These are phyloP conservation scores for Mythimna impura DNA, from an alignment of 2,888 invertebrate species.

Conservation along the genomic window DNA sequence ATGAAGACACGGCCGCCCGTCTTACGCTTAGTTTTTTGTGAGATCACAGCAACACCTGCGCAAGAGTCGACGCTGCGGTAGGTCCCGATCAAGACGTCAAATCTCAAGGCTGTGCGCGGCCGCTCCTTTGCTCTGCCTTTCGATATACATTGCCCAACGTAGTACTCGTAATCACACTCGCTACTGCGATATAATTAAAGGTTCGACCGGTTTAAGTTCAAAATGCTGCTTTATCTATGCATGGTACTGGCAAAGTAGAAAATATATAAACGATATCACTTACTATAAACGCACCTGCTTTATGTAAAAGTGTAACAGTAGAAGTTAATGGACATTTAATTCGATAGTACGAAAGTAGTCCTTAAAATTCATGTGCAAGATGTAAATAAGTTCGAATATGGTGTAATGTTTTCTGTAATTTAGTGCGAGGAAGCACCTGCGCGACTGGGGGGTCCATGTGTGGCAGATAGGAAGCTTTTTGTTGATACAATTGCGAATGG, in stretches of 20 bases:
- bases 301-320: slow-evolving; percentile 36
- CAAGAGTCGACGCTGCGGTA: slow-evolving; percentile 87
- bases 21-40: slow-evolving; percentile 87
- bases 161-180: slow-evolving; percentile 78
- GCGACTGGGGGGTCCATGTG: slow-evolving; percentile 69
- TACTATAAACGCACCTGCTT: slow-evolving; percentile 47
- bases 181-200: slow-evolving; percentile 75
- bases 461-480: slow-evolving; percentile 64
- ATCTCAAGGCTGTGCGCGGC: slow-evolving; percentile 86
- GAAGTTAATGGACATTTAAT: slow-evolving; percentile 57
- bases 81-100: slow-evolving; percentile 90
- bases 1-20: slow-evolving; percentile 82
- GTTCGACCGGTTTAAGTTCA: slow-evolving; percentile 54
- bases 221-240: slow-evolving; percentile 51
- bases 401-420: slow-evolving; percentile 63
- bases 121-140: slow-evolving; percentile 80
- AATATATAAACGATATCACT: slow-evolving; percentile 24
- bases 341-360: slow-evolving; percentile 46
- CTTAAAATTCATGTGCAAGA: slow-evolving; percentile 43
- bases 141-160: slow-evolving; percentile 83
- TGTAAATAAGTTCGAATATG: slow-evolving; percentile 53
- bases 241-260: slow-evolving; percentile 16
- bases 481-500: slow-evolving; percentile 68
- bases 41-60: slow-evolving; percentile 85
- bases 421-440: slow-evolving; percentile 66